phyloP scores from a whole-genome alignment of 2,113 vertebrate species.

The Tragelaphus strepsiceros region DNA sequence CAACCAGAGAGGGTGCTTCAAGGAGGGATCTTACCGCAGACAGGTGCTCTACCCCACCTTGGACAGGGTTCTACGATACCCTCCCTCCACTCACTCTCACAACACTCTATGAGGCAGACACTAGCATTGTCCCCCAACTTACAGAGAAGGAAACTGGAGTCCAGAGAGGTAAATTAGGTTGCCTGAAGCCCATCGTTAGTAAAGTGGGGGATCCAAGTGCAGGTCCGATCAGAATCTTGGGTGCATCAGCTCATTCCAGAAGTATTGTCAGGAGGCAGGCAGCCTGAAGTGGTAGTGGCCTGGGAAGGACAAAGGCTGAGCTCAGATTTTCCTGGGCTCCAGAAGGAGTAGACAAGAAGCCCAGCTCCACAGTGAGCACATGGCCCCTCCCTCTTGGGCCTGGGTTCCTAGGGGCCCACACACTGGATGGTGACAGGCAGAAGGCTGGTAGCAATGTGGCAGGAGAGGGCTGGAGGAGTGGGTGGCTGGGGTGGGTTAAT shows the following conservation, averaged over 20 bases:
- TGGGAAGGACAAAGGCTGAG: neutral
- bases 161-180: neutral
- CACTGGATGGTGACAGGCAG: neutral
- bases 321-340: neutral
- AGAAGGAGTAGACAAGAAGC: neutral
- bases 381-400: too few species aligned
- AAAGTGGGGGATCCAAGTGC: neutral
- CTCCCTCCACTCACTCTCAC: neutral
- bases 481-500: constrained; percentile 74
- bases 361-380: neutral
- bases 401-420: neutral
- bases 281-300: neutral
- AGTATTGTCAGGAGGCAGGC: neutral
- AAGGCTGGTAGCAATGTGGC: neutral
- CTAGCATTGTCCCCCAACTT: neutral
- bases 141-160: neutral
- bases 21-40: neutral
- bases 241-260: neutral
- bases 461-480: neutral
- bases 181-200: neutral
- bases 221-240: neutral
- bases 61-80: neutral
- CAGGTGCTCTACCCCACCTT: neutral
- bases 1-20: neutral
- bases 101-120: neutral